Percentiles rank a stretch among this genome's conserved stretches.
These are phyloP conservation scores for Coracias cyanogaster DNA, from an alignment of 2,797 vertebrate species.

Conservation along the genomic window DNA sequence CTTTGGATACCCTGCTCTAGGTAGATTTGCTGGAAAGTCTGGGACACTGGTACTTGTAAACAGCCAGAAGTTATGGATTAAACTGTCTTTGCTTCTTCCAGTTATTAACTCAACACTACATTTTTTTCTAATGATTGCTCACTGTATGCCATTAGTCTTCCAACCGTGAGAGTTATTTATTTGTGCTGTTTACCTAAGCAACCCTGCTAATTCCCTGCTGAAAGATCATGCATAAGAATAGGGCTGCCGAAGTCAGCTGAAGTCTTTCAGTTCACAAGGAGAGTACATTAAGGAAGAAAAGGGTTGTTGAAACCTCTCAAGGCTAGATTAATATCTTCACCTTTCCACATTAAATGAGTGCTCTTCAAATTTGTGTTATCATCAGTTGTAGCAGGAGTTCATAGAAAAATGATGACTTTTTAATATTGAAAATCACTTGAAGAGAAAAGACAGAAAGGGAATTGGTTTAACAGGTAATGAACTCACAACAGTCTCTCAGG, in stretches of 20 bases:
- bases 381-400: neutral
- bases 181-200: constrained; percentile 32
- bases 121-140: constrained; percentile 12
- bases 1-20: neutral
- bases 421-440: constrained; percentile 3
- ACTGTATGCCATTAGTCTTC: neutral
- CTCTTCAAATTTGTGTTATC: constrained; percentile 4
- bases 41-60: neutral
- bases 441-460: neutral
- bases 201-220: neutral
- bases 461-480: neutral
- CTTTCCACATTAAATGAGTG: neutral
- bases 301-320: constrained; percentile 40
- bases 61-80: neutral
- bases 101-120: neutral
- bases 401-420: neutral
- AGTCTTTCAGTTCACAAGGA: neutral
- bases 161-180: constrained; percentile 38
- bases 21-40: neutral
- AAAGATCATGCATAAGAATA: neutral
- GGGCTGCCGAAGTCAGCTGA: neutral
- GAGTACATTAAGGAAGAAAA: constrained; percentile 26
- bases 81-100: neutral
- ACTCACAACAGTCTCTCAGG: neutral
- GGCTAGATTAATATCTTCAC: constrained; percentile 2